These are phyloP conservation scores for Troides helena DNA, from an alignment of 2,888 invertebrate genomes.

Conservation along the genomic window DNA sequence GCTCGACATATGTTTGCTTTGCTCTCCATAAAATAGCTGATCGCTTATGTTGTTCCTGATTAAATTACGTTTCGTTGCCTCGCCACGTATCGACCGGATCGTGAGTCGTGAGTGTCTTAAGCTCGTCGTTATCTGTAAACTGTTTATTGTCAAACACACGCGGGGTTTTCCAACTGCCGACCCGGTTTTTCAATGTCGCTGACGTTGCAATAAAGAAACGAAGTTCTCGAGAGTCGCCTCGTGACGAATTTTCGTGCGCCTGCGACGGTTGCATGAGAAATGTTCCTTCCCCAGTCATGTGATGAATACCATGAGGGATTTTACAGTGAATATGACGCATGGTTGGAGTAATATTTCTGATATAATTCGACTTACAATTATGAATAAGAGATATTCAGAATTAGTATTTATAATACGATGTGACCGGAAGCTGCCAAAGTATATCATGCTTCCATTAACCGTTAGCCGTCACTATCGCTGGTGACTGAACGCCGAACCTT, in stretches of 20 bases:
- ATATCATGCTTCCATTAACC: too few species aligned
- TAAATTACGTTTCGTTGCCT: background rate
- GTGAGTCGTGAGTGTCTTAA: background rate
- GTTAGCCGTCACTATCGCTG: background rate
- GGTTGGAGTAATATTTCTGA: too few species aligned
- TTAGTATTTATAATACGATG: too few species aligned
- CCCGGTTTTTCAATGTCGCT: constrained; percentile 49
- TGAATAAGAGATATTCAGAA: too few species aligned
- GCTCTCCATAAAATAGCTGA: too few species aligned
- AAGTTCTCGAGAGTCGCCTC: constrained; percentile 5
- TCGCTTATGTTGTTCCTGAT: too few species aligned
- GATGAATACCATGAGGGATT: too few species aligned
- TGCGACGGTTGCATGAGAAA: background rate
- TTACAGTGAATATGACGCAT: too few species aligned
- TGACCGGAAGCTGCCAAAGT: too few species aligned
- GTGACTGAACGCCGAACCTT: background rate
- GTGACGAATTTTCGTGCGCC: background rate
- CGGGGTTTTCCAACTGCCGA: constrained; percentile 56
- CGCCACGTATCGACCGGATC: background rate
- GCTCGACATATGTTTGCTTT: too few species aligned
- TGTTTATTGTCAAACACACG: constrained; percentile 25
- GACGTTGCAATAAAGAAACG: constrained; percentile 26
- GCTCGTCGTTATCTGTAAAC: constrained; percentile 31
- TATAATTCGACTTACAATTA: too few species aligned
- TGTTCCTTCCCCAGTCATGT: too few species aligned